Base-by-base conservation (phyloP, 53 echinoderm and acorn worm species). In the Actinopyga echinites region DNA sequence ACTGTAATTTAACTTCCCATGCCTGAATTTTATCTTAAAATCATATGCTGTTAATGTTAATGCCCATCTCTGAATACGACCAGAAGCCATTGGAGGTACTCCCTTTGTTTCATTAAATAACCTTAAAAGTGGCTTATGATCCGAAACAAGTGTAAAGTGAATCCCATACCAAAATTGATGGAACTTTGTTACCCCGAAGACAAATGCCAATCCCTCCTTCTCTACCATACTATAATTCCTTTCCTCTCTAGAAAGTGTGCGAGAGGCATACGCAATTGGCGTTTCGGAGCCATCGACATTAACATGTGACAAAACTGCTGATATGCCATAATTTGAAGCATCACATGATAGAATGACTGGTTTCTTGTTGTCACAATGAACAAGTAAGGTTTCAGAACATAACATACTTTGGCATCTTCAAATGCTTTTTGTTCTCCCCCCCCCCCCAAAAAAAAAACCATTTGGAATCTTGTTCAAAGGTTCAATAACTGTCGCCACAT, bases 71-170 rank as follows among this genome's bases (percentile, higher is more conserved):
- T 90, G 90, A 63, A 85, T 82, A 5, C 87, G 57, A 40, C 86
- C 83, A 22, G 83, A 87, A 35, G 91, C 84, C 32, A 64, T 64
- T 19, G 26, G 30, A 13, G 64, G 64, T 6, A 64, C 8, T 26
- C 73, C 75, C 83, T 38, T 64, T 9, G 35, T 30, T 38, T 89
- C 84, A 36, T 44, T 79, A 29, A 89, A 69, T 53, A 79, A 28
- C 1, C 68, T 84, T 8, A 88, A 32, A n/a, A 91, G 64, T 26
- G 91, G 91, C 36, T 88, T 91, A 34, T 87, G 83, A 64, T 90
- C 90, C 15, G 89, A 85, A 49, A 58, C 30, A 8, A 85, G 71
- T 17, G 64, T 65, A 80, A 89, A 89, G 10, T 89, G 24, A 29
- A 65, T 44, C 33, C 80, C 89, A 69, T 86, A 74, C 42, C 71